A percentile compares a stretch with the other conserved stretches of the same genome.
phyloP scores from a whole-genome alignment of 1,140 invertebrate genomes.

The Microvelia longipes region DNA sequence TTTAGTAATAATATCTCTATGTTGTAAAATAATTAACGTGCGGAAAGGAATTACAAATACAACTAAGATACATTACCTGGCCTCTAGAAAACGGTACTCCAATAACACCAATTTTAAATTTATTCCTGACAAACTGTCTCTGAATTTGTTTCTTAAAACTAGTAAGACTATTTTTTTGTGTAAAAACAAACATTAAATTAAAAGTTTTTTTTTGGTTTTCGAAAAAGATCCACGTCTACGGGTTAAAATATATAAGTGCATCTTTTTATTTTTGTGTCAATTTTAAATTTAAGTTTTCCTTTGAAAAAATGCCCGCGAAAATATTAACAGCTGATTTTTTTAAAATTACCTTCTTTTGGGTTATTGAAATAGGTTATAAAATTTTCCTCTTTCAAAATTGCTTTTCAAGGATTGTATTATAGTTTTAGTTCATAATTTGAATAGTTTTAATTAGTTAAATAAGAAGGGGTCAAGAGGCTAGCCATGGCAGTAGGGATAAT shows the following conservation, averaged over 20 bases:
- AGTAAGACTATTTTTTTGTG: neutral
- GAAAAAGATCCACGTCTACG: neutral
- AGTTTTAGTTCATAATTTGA: neutral
- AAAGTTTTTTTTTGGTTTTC: neutral
- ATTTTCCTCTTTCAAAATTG: neutral
- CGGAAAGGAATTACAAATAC: neutral
- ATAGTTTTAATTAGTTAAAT: neutral
- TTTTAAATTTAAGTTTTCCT: neutral
- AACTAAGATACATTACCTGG: constrained; percentile 9
- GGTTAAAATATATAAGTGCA: neutral
- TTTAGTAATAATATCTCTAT: neutral
- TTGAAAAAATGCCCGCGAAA: neutral
- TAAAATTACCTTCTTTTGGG: neutral
- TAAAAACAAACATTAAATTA: neutral
- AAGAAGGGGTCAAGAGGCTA: neutral
- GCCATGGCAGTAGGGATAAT: constrained; percentile 9
- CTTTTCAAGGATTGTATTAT: neutral
- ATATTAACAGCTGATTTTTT: neutral
- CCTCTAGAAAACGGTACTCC: constrained; percentile 16
- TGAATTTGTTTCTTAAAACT: neutral
- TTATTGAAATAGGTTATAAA: neutral
- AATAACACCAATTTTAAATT: constrained; percentile 12
- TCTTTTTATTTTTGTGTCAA: neutral
- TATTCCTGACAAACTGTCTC: neutral
- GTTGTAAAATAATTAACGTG: neutral